Evolutionary conservation across 2,797 vertebrate genomes (phyloP).

Genomic region (Channallabes apus): DNA sequence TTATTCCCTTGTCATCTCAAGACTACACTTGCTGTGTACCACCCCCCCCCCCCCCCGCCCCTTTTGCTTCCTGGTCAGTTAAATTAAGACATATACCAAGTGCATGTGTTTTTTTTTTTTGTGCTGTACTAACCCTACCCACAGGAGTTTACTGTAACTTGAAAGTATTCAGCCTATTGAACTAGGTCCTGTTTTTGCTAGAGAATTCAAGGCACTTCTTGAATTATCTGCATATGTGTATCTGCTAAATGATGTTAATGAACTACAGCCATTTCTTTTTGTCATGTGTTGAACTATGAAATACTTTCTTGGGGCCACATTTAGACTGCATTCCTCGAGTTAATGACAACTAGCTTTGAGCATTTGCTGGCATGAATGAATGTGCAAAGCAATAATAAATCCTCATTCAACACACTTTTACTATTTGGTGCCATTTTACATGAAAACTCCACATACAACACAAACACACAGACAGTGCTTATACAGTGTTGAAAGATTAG

Average conservation of each 20-base stretch:
- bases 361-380: not conserved
- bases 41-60: too few relatives aligned
- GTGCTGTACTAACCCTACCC: not conserved
- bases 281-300: not conserved
- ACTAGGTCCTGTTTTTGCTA: too few relatives aligned
- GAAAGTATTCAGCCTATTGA: too few relatives aligned
- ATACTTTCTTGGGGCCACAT: not conserved
- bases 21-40: not conserved
- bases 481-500: not conserved
- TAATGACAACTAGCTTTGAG: not conserved
- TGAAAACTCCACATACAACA: not conserved
- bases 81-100: not conserved
- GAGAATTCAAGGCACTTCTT: too few relatives aligned
- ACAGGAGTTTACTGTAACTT: too few relatives aligned
- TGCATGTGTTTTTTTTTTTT: not conserved
- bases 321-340: not conserved
- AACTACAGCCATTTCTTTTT: not conserved
- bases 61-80: not conserved
- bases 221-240: too few relatives aligned
- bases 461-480: conserved; percentile 1
- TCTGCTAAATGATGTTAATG: too few relatives aligned
- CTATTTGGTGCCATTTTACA: not conserved
- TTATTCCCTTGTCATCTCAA: not conserved
- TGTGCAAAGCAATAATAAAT: conserved; percentile 2
- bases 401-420: not conserved